A percentile compares a stretch with the other conserved stretches of the same genome.
These are phyloP conservation scores for Mus spretus DNA, from an alignment of 2,797 vertebrate genomes.

Conservation along the genomic window DNA sequence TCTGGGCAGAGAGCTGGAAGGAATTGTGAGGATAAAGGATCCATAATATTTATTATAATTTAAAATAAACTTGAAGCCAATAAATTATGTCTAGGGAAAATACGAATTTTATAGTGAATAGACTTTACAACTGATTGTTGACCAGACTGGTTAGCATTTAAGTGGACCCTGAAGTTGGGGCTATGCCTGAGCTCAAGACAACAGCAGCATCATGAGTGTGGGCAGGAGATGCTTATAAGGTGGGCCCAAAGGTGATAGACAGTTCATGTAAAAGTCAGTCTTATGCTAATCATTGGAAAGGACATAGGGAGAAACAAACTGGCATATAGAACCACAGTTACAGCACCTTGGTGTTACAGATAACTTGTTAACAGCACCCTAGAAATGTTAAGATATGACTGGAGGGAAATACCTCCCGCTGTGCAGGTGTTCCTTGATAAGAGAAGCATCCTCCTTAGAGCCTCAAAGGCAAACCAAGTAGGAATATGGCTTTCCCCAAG, in stretches of 20 bases:
- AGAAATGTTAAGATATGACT: neutral
- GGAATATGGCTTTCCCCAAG: neutral
- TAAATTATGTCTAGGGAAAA: neutral
- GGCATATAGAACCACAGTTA: neutral
- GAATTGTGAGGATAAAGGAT: neutral
- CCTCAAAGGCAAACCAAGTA: neutral
- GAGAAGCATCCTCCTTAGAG: neutral
- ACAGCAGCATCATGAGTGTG: neutral
- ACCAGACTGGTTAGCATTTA: neutral
- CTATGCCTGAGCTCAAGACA: accelerated
- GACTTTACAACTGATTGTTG: neutral
- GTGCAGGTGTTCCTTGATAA: neutral
- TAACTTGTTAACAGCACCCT: neutral
- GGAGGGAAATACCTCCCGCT: neutral
- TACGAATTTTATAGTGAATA: neutral
- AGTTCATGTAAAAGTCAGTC: neutral
- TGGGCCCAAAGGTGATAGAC: neutral
- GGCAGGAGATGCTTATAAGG: neutral
- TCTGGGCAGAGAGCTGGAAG: neutral
- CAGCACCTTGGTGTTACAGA: neutral
- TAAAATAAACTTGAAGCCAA: constrained; percentile 23
- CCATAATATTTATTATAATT: neutral
- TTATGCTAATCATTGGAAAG: neutral
- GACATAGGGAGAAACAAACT: neutral
- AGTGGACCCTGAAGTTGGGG: accelerated